Base-by-base conservation (phyloP, 1,140 invertebrate genomes). In the Panulirus ornatus region DNA sequence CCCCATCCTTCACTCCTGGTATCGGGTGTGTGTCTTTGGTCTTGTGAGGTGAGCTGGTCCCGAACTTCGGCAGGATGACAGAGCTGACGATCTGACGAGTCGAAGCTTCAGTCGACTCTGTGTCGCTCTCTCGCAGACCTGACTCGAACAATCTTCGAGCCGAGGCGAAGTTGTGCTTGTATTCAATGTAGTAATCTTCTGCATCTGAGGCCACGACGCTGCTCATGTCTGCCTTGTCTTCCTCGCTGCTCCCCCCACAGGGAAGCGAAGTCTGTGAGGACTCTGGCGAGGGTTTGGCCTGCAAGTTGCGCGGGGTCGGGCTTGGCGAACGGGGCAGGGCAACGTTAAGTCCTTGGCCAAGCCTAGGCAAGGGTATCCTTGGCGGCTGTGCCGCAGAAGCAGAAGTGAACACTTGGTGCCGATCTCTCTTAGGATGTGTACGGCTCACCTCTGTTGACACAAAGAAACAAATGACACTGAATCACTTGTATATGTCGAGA, bases 151-250 rank as follows among this genome's bases (percentile, higher is more conserved):
- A 42, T 0, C 42, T n/a, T 19, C 66, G 14, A n/a, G 78, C 87
- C 8, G 47, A 71, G 8, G 63, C 63, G 71, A 88, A 88, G 78
- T 58, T 88, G 8, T 79, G 40, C 9, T 82, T 82, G 58, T 88
- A 88, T 27, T 47, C 34, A 42, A 70, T 16, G 38, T 82, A 82
- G 34, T 38, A 40, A 22, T 44, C n/a, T 19, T 38, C 44, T 30
- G 19, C 40, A 5, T 40, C 84, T 22, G n/a, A n/a, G n/a, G n/a
- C n/a, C 30, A 51, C 36, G 71, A 44, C 3, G 40, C 76, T 51
- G 1, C 51, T 58, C 51, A 36, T 34, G 30, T 73, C 19, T 44
- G 3, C 30, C 6, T 5, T 54, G 11, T 81, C 8, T 58, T 58
- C 54, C 0, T 51, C 30, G 11, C 0, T 8, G 8, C 58, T 36